Evolutionary conservation across 2,113 vertebrate species (phyloP).

Genomic region (Psephotus haematonotus): DNA sequence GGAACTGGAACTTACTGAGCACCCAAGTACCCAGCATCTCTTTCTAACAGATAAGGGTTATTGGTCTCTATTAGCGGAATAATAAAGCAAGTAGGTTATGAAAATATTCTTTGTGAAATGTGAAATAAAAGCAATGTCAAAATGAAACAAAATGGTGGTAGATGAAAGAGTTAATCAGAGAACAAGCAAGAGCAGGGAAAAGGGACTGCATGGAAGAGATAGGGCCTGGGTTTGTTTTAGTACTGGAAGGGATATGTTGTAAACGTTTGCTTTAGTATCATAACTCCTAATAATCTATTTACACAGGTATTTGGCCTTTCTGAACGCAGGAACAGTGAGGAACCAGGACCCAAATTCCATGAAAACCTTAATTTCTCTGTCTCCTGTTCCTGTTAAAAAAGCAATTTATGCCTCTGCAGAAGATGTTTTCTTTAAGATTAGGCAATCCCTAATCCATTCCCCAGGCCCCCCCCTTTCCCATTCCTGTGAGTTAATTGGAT

Average conservation of each 20-base stretch:
- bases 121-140: not conserved
- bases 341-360: not conserved
- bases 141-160: not conserved
- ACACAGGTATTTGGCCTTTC: not conserved
- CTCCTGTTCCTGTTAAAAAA: not conserved
- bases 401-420: not conserved
- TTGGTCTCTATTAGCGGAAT: not conserved
- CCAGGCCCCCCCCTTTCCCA: not conserved
- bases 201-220: not conserved
- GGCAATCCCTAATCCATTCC: not conserved
- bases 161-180: not conserved
- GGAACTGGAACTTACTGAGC: not conserved
- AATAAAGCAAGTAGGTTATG: not conserved
- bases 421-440: not conserved
- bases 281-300: not conserved
- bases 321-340: not conserved
- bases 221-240: not conserved
- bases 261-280: not conserved
- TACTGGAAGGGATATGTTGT: not conserved
- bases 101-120: not conserved
- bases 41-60: not conserved
- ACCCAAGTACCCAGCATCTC: not conserved
- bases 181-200: not conserved
- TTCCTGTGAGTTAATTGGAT: slow-evolving; percentile 11
- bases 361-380: not conserved